These are phyloP conservation scores for Rhabdornis inornatus DNA, from an alignment of 2,113 vertebrate species.

Conservation along the genomic window DNA sequence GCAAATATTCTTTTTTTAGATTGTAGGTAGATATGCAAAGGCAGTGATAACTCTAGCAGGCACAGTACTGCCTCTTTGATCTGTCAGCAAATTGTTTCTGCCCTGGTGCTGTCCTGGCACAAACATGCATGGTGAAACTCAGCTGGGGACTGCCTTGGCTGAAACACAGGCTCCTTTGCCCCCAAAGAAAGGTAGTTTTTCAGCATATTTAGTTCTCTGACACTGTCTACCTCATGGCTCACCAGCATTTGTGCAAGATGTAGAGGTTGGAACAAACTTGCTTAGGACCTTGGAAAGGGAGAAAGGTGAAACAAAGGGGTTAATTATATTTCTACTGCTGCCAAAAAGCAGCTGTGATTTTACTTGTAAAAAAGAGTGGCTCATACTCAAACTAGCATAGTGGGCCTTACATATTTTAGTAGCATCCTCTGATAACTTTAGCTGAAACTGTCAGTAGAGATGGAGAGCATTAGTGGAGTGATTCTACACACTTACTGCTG, in stretches of 20 bases:
- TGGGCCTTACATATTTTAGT: not conserved
- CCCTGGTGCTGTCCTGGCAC: not conserved
- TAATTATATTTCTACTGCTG: not conserved
- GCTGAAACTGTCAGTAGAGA: not conserved
- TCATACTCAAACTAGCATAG: not conserved
- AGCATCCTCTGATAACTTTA: not conserved
- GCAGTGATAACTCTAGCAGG: not conserved
- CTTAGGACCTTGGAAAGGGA: not conserved
- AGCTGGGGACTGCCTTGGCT: not conserved
- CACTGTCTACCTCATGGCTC: not conserved
- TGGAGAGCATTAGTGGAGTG: not conserved
- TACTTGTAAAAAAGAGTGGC: not conserved
- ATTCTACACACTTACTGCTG: not conserved
- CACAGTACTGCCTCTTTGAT: not conserved
- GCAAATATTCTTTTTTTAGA: not conserved
- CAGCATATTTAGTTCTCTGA: not conserved
- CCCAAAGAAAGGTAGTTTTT: not conserved
- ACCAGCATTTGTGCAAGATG: not conserved
- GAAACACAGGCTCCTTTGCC: not conserved
- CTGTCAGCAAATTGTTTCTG: not conserved
- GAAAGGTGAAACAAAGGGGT: not conserved
- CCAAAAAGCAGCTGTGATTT: not conserved
- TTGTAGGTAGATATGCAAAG: not conserved
- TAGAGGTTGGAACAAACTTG: not conserved
- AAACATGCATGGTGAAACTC: not conserved